Conservation (phyloP, 2,888 invertebrate species). For the Aleiodes testaceus region DNA sequence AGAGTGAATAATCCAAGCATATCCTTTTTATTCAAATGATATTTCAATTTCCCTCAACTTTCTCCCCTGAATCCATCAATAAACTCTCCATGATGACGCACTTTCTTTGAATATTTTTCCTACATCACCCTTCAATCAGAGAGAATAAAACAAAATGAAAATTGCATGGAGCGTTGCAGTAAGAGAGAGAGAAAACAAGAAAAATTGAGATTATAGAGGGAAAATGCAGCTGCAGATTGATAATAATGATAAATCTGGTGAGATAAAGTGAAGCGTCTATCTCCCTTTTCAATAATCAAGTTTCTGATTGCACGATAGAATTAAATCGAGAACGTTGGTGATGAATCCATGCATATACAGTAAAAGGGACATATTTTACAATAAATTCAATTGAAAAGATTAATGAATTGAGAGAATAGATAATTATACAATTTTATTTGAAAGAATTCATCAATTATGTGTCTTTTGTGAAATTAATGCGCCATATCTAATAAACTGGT, state of each 20-base stretch:
- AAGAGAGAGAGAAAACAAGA: neutral
- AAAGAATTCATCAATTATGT: too few species aligned
- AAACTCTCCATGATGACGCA: slow-evolving; percentile 7
- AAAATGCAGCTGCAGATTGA: slow-evolving; percentile 6
- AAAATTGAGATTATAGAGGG: slow-evolving; percentile 9
- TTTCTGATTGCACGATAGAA: slow-evolving; percentile 51
- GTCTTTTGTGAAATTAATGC: neutral
- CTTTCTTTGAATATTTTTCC: neutral
- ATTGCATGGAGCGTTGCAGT: neutral
- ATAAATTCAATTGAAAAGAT: too few species aligned
- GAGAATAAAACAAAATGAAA: neutral
- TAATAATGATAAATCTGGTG: slow-evolving; percentile 23
- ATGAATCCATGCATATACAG: neutral
- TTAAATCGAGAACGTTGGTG: slow-evolving; percentile 45
- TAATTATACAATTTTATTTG: too few species aligned
- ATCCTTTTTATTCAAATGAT: neutral
- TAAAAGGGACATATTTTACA: too few species aligned
- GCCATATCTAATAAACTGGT: slow-evolving; percentile 3
- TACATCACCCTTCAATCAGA: neutral
- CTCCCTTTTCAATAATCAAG: slow-evolving; percentile 41
- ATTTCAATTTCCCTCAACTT: neutral
- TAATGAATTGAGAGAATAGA: too few species aligned
- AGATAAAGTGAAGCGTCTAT: too few species aligned
- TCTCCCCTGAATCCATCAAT: neutral
- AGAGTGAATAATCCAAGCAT: too few species aligned